Evolutionary conservation across 2,797 vertebrate species (phyloP), one percentile per base, ranked within the genome.

Genomic region (Lophotriccus pileatus): DNA sequence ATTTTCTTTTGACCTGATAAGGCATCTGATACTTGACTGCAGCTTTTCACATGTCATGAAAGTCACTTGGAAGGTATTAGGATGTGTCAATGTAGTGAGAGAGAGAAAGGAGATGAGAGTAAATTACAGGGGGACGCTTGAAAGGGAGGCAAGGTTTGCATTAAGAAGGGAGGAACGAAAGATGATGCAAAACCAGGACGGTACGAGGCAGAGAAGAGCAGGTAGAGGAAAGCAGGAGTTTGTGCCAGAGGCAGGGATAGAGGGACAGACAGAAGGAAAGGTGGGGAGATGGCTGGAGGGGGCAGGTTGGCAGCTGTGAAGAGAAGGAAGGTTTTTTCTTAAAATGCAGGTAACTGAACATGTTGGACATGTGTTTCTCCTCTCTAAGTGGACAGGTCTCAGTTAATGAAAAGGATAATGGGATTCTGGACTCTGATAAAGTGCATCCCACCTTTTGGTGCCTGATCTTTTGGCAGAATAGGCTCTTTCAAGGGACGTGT

Each of bases 1-100:
- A 74, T 82, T 94, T 87, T 87, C 34, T 90, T 91, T 89, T 89
- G 81, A 93, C 90, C 84, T 92, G 34, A 69, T 89, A 82, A 94
- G 56, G 70, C 82, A 79, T 58, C 49, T 74, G 80, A 87, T 83
- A 72, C 47, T 44, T 64, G 49, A 47, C 68, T 93, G 58, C 17
- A 77, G 78, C 44, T 83, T 84, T 89, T 87, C 52, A 82, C 30
- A 53, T 63, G 30, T 64, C 68, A 77, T 68, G n/a, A 53, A 89
- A 85, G 86, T 85, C 78, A 77, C 27, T n/a, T 46, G 32, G 80
- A 95, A 64, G 36, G 30, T 90, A 67, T 94, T 81, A n/a, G 58
- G 46, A 77, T 67, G 34, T 87, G 89, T 94, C 88, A 89, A 25
- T 47, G 67, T 12, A 49, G 82, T 80, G 39, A 76, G 37, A 55